phyloP scores from a whole-genome alignment of 2,797 vertebrate species.

The Telmatherina bonti region DNA sequence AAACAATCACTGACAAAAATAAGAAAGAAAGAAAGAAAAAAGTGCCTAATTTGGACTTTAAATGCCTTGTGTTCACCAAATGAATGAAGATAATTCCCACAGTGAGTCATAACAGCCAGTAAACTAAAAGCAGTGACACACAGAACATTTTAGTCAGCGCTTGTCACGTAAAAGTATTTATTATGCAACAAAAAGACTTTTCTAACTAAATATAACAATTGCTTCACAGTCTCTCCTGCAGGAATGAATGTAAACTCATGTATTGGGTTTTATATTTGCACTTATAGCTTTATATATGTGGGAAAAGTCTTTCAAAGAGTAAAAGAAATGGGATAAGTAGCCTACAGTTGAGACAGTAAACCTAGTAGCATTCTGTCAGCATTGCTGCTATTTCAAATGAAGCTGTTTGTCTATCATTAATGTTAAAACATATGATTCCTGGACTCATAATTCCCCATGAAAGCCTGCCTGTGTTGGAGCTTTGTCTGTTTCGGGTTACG shows the following conservation, averaged over 20 bases:
- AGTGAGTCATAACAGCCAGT: slow-evolving; percentile 36
- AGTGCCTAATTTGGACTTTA: slow-evolving; percentile 26
- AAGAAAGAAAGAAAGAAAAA: background rate
- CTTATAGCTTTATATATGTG: background rate
- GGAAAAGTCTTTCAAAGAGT: background rate
- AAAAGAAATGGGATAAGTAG: background rate
- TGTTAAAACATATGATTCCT: slow-evolving; percentile 48
- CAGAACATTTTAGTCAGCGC: too few relatives aligned
- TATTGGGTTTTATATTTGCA: too few relatives aligned
- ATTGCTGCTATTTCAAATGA: slow-evolving; percentile 8
- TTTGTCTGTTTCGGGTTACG: slow-evolving; percentile 75
- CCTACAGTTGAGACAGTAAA: background rate
- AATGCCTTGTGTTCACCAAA: slow-evolving; percentile 3
- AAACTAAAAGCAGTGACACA: slow-evolving; percentile 19
- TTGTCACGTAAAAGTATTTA: background rate
- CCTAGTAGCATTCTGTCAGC: background rate
- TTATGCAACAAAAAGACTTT: background rate
- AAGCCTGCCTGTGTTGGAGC: slow-evolving; percentile 59
- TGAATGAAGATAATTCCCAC: slow-evolving; percentile 37
- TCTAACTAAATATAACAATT: too few relatives aligned
- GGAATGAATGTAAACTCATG: too few relatives aligned
- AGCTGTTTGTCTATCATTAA: slow-evolving; percentile 37
- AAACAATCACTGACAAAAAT: slow-evolving; percentile 16
- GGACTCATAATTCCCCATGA: slow-evolving; percentile 51
- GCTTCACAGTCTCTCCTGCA: background rate